phyloP scores from a whole-genome alignment of 2,113 vertebrate genomes.

The Prunella himalayana region DNA sequence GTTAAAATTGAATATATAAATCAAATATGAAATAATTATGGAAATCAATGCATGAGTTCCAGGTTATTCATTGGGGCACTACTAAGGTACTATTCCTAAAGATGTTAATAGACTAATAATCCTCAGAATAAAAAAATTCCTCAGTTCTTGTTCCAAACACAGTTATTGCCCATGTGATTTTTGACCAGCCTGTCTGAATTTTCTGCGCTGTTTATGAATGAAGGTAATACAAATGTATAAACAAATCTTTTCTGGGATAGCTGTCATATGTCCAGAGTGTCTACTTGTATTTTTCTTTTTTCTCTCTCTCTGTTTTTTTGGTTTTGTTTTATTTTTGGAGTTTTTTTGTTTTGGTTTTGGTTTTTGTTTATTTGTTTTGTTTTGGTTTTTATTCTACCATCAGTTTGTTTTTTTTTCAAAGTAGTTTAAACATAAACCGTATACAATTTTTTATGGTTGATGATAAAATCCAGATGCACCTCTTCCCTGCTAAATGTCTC shows the following conservation, averaged over 20 bases:
- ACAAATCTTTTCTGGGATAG: not conserved
- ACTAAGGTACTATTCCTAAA: not conserved
- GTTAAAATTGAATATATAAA: not conserved
- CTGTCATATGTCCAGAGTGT: not conserved
- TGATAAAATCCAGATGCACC: not conserved
- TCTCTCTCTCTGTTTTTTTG: accelerated
- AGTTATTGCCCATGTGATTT: not conserved
- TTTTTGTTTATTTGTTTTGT: not conserved
- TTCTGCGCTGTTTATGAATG: not conserved
- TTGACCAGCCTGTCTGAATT: not conserved
- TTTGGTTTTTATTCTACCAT: not conserved
- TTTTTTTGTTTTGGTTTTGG: too few relatives aligned
- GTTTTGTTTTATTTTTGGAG: not conserved
- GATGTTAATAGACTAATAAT: not conserved
- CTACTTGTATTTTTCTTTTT: not conserved
- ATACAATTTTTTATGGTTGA: not conserved
- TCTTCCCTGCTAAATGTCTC: not conserved
- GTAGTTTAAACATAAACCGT: accelerated
- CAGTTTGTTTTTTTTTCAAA: not conserved
- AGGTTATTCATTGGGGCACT: not conserved
- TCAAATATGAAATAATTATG: not conserved
- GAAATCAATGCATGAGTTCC: not conserved
- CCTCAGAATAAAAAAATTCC: not conserved
- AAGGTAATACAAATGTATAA: not conserved
- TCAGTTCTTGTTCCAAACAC: not conserved